phyloP scores from a whole-genome alignment of 2,113 vertebrate species.

The Campylorhamphus procurvoides region DNA sequence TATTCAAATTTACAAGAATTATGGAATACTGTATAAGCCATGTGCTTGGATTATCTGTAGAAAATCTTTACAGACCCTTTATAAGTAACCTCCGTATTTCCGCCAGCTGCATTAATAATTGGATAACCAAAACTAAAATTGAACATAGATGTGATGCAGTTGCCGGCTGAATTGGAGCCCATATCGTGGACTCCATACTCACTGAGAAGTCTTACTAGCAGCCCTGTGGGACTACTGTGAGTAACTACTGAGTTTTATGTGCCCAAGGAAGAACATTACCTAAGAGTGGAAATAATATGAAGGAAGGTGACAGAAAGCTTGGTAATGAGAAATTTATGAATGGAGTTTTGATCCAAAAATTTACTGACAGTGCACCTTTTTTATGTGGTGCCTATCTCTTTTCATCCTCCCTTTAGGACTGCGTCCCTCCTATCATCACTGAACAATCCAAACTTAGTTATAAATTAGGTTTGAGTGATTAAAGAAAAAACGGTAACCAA shows the following conservation, averaged over 20 bases:
- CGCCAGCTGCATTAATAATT: not conserved
- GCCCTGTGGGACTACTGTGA: not conserved
- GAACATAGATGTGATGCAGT: not conserved
- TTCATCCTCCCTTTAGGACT: not conserved
- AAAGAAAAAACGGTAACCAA: not conserved
- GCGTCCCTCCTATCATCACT: not conserved
- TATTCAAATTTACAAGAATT: not conserved
- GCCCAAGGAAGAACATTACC: not conserved
- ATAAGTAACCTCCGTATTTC: not conserved
- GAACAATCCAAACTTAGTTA: not conserved
- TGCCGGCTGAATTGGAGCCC: not conserved
- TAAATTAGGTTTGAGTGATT: not conserved
- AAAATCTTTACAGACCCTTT: not conserved
- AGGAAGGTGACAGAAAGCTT: not conserved
- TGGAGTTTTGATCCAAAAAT: not conserved
- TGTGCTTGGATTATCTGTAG: not conserved
- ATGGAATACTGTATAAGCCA: not conserved
- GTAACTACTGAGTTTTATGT: not conserved
- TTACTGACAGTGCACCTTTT: not conserved
- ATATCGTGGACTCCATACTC: not conserved
- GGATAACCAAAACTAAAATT: not conserved
- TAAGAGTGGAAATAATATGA: not conserved
- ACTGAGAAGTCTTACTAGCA: not conserved
- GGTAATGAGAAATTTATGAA: not conserved
- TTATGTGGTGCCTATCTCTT: not conserved